phyloP scores from a whole-genome alignment of 1,140 invertebrate species.

The Papilio polyxenes region DNA sequence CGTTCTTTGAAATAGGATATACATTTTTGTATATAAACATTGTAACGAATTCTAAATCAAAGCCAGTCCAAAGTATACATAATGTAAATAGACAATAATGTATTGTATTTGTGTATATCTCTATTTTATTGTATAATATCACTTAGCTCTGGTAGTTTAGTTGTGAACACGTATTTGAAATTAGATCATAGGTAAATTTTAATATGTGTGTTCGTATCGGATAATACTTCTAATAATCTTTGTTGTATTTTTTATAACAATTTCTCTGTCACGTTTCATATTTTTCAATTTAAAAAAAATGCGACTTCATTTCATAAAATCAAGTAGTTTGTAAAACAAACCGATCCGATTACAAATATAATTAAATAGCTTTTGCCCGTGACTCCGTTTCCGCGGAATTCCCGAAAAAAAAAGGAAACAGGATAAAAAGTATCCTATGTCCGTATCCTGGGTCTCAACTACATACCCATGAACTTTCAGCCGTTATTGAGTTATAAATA shows the following conservation, averaged over 20 bases:
- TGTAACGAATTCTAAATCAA: conserved; percentile 40
- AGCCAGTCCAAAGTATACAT: conserved; percentile 59
- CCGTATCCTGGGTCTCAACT: no score
- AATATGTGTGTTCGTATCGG: conserved; percentile 30
- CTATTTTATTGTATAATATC: conserved; percentile 38
- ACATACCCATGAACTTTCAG: no score
- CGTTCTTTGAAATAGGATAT: not conserved
- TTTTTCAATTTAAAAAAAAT: not conserved
- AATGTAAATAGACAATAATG: conserved; percentile 73
- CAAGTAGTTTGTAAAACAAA: not conserved
- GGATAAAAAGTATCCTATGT: no score
- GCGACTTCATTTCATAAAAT: not conserved
- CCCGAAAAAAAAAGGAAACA: no score
- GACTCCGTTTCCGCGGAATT: no score
- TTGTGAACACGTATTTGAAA: conserved; percentile 34
- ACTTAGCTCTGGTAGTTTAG: conserved; percentile 38
- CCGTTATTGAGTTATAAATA: no score
- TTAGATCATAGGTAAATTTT: conserved; percentile 38
- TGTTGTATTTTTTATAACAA: not conserved
- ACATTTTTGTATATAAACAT: conserved; percentile 39
- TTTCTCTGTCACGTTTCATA: conserved; percentile 34
- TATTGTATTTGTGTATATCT: conserved; percentile 42
- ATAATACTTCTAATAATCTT: conserved; percentile 9
- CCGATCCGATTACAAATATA: not conserved
- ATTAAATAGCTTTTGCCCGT: no score